These are phyloP conservation scores for Perizoma affinitatum DNA, from an alignment of 2,888 invertebrate genomes.

Conservation along the genomic window DNA sequence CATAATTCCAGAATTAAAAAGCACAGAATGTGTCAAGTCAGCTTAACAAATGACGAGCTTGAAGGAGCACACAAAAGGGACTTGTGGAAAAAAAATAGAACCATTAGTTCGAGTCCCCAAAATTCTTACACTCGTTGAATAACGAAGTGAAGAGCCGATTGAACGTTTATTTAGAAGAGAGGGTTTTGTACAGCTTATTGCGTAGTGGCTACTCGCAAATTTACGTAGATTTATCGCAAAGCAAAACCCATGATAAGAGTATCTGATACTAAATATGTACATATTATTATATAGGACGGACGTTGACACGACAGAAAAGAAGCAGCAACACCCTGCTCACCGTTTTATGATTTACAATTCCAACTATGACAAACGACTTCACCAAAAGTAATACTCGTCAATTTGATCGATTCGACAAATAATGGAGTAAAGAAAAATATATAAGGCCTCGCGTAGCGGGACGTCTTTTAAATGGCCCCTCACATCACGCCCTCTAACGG, in stretches of 20 bases:
- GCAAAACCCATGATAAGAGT: neutral
- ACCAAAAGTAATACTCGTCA: slow-evolving; percentile 43
- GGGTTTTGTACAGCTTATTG: neutral
- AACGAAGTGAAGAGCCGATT: slow-evolving; percentile 19
- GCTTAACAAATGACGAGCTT: slow-evolving; percentile 65
- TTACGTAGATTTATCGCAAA: neutral
- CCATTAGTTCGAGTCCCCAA: slow-evolving; percentile 43
- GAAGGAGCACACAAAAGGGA: slow-evolving; percentile 56
- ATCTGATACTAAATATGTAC: too few relatives aligned
- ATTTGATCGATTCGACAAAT: slow-evolving; percentile 63
- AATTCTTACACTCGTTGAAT: slow-evolving; percentile 28
- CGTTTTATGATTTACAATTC: slow-evolving; percentile 16
- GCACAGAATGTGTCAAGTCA: slow-evolving; percentile 62
- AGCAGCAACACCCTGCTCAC: neutral
- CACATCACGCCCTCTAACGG: slow-evolving; percentile 59
- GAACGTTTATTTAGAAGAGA: slow-evolving; percentile 2
- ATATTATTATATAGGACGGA: too few relatives aligned
- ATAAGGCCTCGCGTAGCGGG: slow-evolving; percentile 57
- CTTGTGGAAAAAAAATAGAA: slow-evolving; percentile 45
- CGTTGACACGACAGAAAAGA: too few relatives aligned
- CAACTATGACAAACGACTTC: slow-evolving; percentile 26
- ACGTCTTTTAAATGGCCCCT: slow-evolving; percentile 52
- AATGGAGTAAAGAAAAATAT: slow-evolving; percentile 63
- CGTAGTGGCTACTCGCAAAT: neutral
- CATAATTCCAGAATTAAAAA: slow-evolving; percentile 14